Evolutionary conservation across 2,113 vertebrate species (phyloP).

Genomic region (Petaurus breviceps): DNA sequence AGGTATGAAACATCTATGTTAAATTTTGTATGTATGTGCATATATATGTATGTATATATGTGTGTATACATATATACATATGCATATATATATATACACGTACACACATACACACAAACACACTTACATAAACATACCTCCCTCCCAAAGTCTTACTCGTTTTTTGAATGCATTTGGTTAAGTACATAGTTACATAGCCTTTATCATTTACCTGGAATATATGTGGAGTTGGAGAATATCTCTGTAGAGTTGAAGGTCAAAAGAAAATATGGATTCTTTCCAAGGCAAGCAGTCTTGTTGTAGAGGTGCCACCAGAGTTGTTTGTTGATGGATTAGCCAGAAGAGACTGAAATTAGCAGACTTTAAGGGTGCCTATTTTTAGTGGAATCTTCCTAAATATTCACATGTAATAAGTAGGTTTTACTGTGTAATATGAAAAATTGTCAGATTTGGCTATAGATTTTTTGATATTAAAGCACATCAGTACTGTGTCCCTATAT

Average conservation of each 20-base stretch:
- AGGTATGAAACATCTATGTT: neutral
- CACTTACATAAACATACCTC: neutral
- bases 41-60: no score
- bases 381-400: neutral
- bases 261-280: slow-evolving; percentile 42
- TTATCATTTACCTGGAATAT: slow-evolving; percentile 43
- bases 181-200: slow-evolving; percentile 30
- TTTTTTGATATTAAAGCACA: neutral
- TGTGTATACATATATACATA: no score
- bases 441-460: neutral
- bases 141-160: neutral
- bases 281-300: slow-evolving; percentile 40
- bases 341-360: neutral
- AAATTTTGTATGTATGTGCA: neutral
- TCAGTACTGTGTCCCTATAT: neutral
- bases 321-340: neutral
- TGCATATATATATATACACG: neutral
- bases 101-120: neutral
- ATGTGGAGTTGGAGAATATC: slow-evolving; percentile 18
- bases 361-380: neutral
- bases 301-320: slow-evolving; percentile 11
- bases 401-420: neutral
- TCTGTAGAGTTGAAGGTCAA: neutral
- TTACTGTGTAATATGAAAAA: neutral
- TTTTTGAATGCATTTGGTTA: slow-evolving; percentile 34